A percentile compares a stretch with the other conserved stretches of the same genome.
Evolutionary conservation across 1,140 invertebrate species (phyloP).

Genomic region (Lineus longissimus): DNA sequence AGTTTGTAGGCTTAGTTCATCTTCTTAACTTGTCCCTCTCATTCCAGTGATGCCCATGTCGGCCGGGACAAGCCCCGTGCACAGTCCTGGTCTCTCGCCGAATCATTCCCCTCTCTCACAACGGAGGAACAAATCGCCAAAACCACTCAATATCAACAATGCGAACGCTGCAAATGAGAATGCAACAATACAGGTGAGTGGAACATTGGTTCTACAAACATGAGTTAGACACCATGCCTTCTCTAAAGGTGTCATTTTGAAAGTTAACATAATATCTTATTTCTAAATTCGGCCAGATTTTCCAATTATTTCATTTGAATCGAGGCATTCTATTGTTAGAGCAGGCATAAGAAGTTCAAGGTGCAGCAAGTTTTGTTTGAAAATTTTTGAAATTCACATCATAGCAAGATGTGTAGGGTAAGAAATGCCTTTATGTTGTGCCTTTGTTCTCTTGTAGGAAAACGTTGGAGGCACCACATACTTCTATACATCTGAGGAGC

Average conservation of each 20-base stretch:
- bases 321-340: too few species aligned
- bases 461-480: conserved; percentile 92
- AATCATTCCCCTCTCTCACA: conserved; percentile 23
- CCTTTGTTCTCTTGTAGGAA: conserved; percentile 64
- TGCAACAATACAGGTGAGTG: conserved; percentile 7
- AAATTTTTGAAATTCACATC: too few species aligned
- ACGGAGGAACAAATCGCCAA: conserved; percentile 21
- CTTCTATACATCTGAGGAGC: conserved; percentile 69
- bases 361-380: too few species aligned
- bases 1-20: too few species aligned
- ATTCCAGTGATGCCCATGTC: conserved; percentile 13
- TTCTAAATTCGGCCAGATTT: too few species aligned
- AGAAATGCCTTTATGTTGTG: too few species aligned
- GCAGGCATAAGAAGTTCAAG: too few species aligned
- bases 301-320: too few species aligned
- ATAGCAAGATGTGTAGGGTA: too few species aligned
- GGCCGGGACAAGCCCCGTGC: conserved; percentile 13
- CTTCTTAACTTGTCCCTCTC: background rate
- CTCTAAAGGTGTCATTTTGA: too few species aligned
- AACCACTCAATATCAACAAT: background rate
- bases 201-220: background rate
- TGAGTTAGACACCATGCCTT: too few species aligned
- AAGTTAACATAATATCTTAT: too few species aligned
- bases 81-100: conserved; percentile 18
- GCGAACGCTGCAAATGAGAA: conserved; percentile 13